These are phyloP conservation scores for Ammodytes marinus DNA, from an alignment of 2,113 vertebrate species.

Conservation along the genomic window DNA sequence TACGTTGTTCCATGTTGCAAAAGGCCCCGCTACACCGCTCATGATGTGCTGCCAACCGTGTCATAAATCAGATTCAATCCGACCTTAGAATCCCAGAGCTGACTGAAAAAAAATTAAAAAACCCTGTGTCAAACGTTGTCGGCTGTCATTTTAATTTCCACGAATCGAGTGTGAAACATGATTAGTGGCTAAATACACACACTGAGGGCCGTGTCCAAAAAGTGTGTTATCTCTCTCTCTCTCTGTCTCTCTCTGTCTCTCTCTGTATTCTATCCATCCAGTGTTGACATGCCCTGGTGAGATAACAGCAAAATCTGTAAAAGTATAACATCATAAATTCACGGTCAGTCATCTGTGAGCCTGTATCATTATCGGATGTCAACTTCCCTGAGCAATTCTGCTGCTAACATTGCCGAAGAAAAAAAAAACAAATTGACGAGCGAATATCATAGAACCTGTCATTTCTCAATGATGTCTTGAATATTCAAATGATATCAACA, in stretches of 20 bases:
- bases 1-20: conserved; percentile 38
- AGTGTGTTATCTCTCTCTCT: too few species aligned
- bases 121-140: conserved; percentile 27
- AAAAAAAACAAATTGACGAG: conserved; percentile 37
- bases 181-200: conserved; percentile 60
- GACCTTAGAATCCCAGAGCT: background rate
- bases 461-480: conserved; percentile 14
- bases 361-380: conserved; percentile 1
- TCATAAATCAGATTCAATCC: conserved; percentile 54
- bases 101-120: background rate
- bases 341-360: background rate
- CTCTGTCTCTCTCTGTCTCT: background rate
- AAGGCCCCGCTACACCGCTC: conserved; percentile 3
- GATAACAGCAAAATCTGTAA: conserved; percentile 8
- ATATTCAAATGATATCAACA: conserved; percentile 30
- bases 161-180: conserved; percentile 26
- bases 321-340: background rate
- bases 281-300: background rate
- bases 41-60: conserved; percentile 32
- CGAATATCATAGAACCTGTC: conserved; percentile 23
- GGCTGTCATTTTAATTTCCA: conserved; percentile 26
- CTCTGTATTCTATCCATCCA: conserved; percentile 1
- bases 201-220: conserved; percentile 9
- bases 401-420: background rate
- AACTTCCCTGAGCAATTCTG: conserved; percentile 21